phyloP scores from a whole-genome alignment of 1,140 invertebrate species.

The Listronotus oregonensis region DNA sequence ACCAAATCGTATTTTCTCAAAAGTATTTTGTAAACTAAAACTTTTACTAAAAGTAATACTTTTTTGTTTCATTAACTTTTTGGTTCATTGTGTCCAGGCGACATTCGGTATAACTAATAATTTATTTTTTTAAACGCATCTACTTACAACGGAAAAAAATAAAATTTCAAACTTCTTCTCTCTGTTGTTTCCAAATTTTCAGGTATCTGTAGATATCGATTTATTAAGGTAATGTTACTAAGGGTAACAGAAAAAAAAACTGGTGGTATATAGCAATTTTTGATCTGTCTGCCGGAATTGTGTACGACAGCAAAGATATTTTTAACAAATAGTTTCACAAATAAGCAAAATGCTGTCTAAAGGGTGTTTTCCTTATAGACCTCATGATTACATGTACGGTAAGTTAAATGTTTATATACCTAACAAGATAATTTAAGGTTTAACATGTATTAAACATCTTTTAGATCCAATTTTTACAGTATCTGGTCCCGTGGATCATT shows the following conservation, averaged over 20 bases:
- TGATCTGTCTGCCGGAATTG: no score
- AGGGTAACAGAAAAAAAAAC: not conserved
- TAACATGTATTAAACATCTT: conserved; percentile 11
- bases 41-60: no score
- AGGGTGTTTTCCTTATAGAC: conserved; percentile 40
- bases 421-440: not conserved
- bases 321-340: not conserved
- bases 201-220: conserved; percentile 3
- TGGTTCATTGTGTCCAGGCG: no score
- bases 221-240: conserved; percentile 5
- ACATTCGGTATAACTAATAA: no score
- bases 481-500: conserved; percentile 60
- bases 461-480: conserved; percentile 61
- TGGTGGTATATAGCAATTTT: no score
- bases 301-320: no score
- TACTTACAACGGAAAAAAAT: no score
- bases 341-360: conserved; percentile 14
- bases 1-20: no score
- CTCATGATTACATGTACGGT: conserved; percentile 47
- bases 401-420: conserved; percentile 7
- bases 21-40: no score
- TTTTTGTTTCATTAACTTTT: no score
- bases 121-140: no score
- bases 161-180: no score
- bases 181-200: not conserved